Evolutionary conservation across 2,888 invertebrate species (phyloP).

Genomic region (Aphodius granarius): DNA sequence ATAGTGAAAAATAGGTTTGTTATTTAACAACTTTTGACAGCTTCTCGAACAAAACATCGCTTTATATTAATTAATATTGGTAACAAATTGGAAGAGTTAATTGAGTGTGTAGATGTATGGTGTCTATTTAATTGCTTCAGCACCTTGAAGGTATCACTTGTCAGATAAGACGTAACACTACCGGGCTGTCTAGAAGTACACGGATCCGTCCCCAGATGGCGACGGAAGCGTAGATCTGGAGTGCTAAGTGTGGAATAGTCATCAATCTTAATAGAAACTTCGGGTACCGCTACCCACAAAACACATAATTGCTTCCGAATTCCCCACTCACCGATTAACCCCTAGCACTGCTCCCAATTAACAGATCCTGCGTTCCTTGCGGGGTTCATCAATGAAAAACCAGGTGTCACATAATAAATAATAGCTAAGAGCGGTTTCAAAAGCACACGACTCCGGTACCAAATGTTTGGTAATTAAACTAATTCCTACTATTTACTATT

Average conservation of each 20-base stretch:
- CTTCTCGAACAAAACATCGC: too few species aligned
- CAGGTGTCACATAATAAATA: neutral
- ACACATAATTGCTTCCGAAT: neutral
- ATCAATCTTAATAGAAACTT: neutral
- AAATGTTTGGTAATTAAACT: too few species aligned
- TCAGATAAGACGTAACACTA: neutral
- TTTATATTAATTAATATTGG: too few species aligned
- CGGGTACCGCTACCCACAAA: neutral
- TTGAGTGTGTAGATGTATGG: neutral
- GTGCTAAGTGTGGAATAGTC: neutral
- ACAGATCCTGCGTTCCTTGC: neutral
- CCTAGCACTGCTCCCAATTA: neutral
- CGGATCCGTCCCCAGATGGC: neutral
- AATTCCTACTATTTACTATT: too few species aligned
- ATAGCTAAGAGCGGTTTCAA: too few species aligned
- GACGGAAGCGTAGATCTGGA: neutral
- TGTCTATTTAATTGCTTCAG: neutral
- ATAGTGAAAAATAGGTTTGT: too few species aligned
- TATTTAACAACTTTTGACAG: too few species aligned
- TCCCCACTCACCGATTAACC: neutral
- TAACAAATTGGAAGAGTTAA: too few species aligned
- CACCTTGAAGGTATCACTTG: neutral
- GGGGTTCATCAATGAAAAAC: neutral
- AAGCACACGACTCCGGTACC: too few species aligned
- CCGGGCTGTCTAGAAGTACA: neutral